These are phyloP conservation scores for Alcis repandata DNA, from an alignment of 2,888 invertebrate genomes.

Conservation along the genomic window DNA sequence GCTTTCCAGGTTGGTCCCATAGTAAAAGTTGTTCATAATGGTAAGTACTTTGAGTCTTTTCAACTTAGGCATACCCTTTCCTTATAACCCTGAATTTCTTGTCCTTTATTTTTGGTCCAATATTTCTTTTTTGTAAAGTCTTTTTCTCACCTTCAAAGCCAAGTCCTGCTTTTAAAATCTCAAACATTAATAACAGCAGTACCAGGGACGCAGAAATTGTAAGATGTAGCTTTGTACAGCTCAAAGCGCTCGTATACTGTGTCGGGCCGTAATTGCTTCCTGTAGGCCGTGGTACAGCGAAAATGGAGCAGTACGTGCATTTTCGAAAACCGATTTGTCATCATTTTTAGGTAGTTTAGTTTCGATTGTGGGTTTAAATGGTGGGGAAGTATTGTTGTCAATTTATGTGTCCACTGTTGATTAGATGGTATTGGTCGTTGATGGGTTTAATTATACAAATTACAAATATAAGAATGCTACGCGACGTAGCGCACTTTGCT, in stretches of 20 bases:
- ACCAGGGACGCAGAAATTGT: conserved; percentile 64
- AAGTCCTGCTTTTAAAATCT: conserved; percentile 44
- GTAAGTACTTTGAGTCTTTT: no score
- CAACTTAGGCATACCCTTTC: no score
- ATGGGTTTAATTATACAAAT: neutral
- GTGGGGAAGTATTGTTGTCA: neutral
- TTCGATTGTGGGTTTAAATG: neutral
- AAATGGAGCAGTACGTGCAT: conserved; percentile 18
- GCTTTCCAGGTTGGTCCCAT: no score
- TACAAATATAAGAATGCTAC: neutral
- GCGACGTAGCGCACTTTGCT: neutral
- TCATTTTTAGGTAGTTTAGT: conserved; percentile 4
- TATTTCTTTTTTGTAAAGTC: conserved; percentile 1
- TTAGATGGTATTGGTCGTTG: neutral
- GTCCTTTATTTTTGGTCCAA: neutral
- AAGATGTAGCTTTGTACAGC: conserved; percentile 57
- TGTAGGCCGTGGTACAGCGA: conserved; percentile 47
- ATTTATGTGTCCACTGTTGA: neutral
- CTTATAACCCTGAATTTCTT: no score
- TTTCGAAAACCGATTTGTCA: conserved; percentile 11
- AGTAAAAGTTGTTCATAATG: no score
- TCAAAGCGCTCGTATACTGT: conserved; percentile 60
- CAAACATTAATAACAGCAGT: conserved; percentile 43
- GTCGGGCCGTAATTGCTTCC: conserved; percentile 67
- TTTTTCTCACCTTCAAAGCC: conserved; percentile 13